Conservation (phyloP, 2,113 vertebrate genomes). For the Dolichallabes microphthalmus region DNA sequence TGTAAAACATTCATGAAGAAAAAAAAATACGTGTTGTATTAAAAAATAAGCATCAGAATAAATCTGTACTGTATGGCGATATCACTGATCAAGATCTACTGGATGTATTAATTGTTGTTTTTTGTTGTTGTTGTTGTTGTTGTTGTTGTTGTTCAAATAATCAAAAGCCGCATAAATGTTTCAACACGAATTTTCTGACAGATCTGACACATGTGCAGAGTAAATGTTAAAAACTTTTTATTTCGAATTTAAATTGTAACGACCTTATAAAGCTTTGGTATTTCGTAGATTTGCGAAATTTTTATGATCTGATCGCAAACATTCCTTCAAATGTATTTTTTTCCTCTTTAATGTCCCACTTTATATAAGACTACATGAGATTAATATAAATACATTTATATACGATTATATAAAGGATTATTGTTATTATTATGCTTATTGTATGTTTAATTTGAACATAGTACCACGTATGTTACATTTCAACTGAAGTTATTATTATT, state of each 20-base stretch:
- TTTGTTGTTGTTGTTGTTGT: too few species aligned
- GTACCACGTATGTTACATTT: background rate
- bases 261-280: background rate
- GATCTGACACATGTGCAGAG: background rate
- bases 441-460: background rate
- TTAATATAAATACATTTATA: background rate
- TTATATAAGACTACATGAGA: background rate
- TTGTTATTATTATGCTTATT: background rate
- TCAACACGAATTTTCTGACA: background rate
- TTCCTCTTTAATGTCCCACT: too few species aligned
- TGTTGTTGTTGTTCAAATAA: background rate
- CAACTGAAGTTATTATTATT: too few species aligned
- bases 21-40: background rate
- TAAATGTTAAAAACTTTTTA: too few species aligned
- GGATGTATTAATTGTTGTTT: background rate
- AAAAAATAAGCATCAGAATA: constrained; percentile 32
- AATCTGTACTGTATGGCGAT: constrained; percentile 36
- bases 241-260: background rate
- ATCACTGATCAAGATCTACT: constrained; percentile 16
- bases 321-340: background rate
- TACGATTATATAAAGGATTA: background rate
- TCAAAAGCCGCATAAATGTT: background rate
- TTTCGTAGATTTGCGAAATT: background rate
- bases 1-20: background rate
- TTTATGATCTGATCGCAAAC: background rate